Percentiles rank a stretch among this genome's conserved stretches.
Evolutionary conservation across 92 coral and sea anemone species (phyloP).

Genomic region (Porites lobata): DNA sequence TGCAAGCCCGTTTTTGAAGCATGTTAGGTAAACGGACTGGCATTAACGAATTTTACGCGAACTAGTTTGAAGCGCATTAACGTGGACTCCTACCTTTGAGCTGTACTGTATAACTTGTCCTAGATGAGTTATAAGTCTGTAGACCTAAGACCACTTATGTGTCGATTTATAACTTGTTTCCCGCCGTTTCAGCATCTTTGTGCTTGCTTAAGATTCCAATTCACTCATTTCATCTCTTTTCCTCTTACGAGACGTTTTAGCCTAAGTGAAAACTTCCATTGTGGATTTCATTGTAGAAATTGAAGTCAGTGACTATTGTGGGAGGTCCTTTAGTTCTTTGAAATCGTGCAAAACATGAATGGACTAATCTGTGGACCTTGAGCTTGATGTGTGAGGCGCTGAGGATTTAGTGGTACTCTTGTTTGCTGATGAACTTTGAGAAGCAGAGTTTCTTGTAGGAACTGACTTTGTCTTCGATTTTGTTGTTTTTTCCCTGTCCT

Average conservation of each 20-base stretch:
- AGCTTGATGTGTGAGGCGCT: not conserved
- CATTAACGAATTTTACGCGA: too few relatives aligned
- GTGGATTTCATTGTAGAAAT: constrained; percentile 23
- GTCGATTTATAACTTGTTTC: not conserved
- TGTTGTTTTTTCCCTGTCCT: not conserved
- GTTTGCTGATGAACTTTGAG: not conserved
- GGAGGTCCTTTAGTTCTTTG: constrained; percentile 15
- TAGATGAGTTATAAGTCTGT: too few relatives aligned
- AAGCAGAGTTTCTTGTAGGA: not conserved
- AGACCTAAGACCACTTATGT: too few relatives aligned
- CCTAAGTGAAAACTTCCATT: constrained; percentile 29
- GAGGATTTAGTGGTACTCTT: not conserved
- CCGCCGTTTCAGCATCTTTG: constrained; percentile 9
- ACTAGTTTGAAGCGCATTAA: too few relatives aligned
- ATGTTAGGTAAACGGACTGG: too few relatives aligned
- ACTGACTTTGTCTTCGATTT: not conserved
- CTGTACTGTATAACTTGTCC: too few relatives aligned
- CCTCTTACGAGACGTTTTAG: constrained; percentile 1
- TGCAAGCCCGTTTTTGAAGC: too few relatives aligned
- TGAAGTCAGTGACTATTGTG: not conserved
- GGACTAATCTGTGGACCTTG: not conserved
- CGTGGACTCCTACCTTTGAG: too few relatives aligned
- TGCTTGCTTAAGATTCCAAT: constrained; percentile 2
- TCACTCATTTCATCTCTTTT: constrained; percentile 52
- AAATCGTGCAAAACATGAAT: not conserved